A percentile compares a stretch with the other conserved stretches of the same genome.
Conservation (phyloP, 2,797 vertebrate species). For the Artibeus lituratus region DNA sequence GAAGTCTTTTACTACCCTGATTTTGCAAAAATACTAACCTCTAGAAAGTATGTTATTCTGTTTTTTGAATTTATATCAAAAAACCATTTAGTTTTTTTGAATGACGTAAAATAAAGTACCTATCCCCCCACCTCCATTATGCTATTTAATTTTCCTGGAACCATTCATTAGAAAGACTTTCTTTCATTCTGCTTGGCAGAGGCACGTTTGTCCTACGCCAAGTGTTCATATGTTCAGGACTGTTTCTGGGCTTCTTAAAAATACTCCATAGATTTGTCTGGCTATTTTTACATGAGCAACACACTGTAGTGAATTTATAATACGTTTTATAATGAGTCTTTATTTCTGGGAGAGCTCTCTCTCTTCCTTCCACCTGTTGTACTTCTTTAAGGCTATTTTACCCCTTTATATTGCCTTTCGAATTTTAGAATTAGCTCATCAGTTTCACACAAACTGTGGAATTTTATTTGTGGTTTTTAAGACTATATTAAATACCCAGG, state of each 20-base stretch:
- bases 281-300: not conserved
- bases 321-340: not conserved
- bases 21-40: conserved; percentile 3
- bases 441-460: not conserved
- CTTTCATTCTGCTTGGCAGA: not conserved
- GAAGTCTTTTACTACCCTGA: not conserved
- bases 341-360: not conserved
- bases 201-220: not conserved
- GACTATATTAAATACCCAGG: not conserved
- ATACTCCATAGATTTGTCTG: not conserved
- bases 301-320: not conserved
- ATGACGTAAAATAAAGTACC: not conserved
- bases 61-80: conserved; percentile 15
- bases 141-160: not conserved
- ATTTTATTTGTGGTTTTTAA: not conserved
- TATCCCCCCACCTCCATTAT: not conserved
- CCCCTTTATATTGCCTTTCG: not conserved
- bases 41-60: not conserved
- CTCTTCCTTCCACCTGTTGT: not conserved
- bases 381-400: not conserved
- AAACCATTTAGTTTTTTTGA: not conserved
- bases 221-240: not conserved
- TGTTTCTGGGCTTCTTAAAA: not conserved
- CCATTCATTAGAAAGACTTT: not conserved
- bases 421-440: not conserved